Base-by-base conservation (phyloP, 2,888 invertebrate genomes). In the Ephialtes manifestator region DNA sequence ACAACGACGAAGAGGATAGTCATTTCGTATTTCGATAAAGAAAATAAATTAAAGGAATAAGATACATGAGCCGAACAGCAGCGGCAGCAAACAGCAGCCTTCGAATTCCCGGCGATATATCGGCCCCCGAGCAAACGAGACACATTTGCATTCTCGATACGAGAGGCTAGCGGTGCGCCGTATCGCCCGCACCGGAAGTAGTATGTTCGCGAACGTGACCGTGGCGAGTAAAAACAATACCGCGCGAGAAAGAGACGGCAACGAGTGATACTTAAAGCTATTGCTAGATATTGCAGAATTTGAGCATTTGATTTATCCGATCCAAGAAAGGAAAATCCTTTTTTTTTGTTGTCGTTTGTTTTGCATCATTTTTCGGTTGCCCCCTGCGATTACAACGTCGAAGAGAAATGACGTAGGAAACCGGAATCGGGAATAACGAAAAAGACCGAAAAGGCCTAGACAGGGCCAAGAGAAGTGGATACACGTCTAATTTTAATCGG, bases 201-300 rank as follows among this genome's bases (percentile, higher is more conserved):
- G 90, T 91, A 90, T 89, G 90, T 91, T 90, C 90, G 74, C 84
- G 91, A 90, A 92, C 92, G 92, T 92, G 92, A 92, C 90, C 90
- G 90, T 89, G 87, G 88, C 90, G 87, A 88, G 89, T 89, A 90
- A 89, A 91, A 90, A 90, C 89, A 91, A 91, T 90, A 88, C 39
- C 10, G n/a, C 89, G 89, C 86, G 84, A 88, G 87, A 84, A 46
- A 72, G 70, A 81, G 20, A 51, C 68, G 63, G 75, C 80, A 8
- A 72, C 82, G 77, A 70, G 67, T 24, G 2, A 24, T 20, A 71
- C 58, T 76, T 8, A 4, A 35, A 65, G 65, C 65, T 65, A 65
- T 65, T 65, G 65, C 65, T 65, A 65, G 65, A 20, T n/a, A n/a
- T n/a, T 39, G 65, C 65, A 65, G 39, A 43, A 11, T 18, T 28